Base-by-base conservation (phyloP, 2,113 vertebrate genomes). In the Pelodiscus sinensis region DNA sequence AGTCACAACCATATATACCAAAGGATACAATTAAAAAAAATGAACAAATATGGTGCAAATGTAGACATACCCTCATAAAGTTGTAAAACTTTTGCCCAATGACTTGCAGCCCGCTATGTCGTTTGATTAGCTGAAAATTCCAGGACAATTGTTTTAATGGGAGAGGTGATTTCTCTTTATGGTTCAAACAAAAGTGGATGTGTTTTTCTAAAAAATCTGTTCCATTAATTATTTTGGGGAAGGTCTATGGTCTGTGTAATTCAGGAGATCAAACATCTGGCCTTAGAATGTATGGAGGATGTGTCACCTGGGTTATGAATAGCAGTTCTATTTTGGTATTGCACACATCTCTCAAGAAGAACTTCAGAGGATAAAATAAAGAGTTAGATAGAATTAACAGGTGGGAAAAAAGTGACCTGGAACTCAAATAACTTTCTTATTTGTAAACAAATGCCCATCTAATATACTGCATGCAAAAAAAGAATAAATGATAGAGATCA, bases 401-500 rank as follows among this genome's bases (percentile, higher is more conserved):
- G 60, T 31, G 27, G 60, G 44, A 15, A 16, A 31, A 65, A 65
- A 65, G 14, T 29, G 27, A 13, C 60, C 29, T 65, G 60, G 60
- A 65, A 65, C 29, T 65, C 60, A 16, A 14, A 65, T 31, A 31
- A 31, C 29, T 29, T 65, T 27, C 13, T 65, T 65, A 65, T 65
- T 65, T 31, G 60, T 65, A 31, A 65, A 29, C 27, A 65, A 31
- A 65, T 31, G 60, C 60, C 60, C 60, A 65, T 31, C 14, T 15
- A 65, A 14, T 9, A 5, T 27, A 85, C 8, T 21, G 29, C 9
- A 24, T 12, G 1, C 51, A 31, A 6, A 38, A 57, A 31, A 79
- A 44, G 54, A 80, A 11, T 18, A n/a, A 79, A 0, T 0, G 19
- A 10, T 51, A 7, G 15, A 0, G 79, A 65, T 60, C 25, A 82